Evolutionary conservation across 2,113 vertebrate genomes (phyloP).

Genomic region (Murina feae): DNA sequence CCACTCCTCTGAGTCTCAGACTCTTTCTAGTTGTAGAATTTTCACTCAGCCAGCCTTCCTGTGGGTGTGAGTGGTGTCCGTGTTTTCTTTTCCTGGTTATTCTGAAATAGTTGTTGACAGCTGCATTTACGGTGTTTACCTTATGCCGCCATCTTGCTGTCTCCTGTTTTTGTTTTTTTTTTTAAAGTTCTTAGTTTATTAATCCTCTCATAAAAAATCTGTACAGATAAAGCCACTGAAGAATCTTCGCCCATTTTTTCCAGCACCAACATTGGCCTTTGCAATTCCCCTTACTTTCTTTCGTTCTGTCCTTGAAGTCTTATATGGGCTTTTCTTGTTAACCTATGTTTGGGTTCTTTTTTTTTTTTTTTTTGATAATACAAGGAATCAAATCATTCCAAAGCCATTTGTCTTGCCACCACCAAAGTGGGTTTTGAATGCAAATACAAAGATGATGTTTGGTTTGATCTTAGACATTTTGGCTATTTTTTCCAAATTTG

Average conservation of each 20-base stretch:
- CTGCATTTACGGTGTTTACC: too few relatives aligned
- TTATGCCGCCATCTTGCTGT: too few relatives aligned
- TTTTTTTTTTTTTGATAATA: background rate
- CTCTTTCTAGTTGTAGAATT: too few relatives aligned
- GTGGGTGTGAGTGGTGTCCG: too few relatives aligned
- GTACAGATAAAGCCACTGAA: background rate
- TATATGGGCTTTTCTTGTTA: background rate
- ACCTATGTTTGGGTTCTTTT: background rate
- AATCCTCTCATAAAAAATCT: background rate
- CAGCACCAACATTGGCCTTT: background rate
- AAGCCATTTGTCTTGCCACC: background rate
- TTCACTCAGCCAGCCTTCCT: too few relatives aligned
- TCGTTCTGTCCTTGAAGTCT: background rate
- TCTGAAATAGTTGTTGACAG: too few relatives aligned
- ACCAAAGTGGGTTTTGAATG: background rate
- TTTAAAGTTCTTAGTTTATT: background rate
- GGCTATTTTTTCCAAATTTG: background rate
- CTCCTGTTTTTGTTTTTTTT: too few relatives aligned
- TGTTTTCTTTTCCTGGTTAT: too few relatives aligned
- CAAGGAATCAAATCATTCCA: background rate
- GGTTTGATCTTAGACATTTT: background rate
- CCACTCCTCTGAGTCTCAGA: too few relatives aligned
- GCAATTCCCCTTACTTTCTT: background rate
- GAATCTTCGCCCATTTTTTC: background rate
- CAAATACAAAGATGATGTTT: background rate